These are phyloP conservation scores for Orestias chungarensis DNA, from an alignment of 2,797 vertebrate species.

Conservation along the genomic window DNA sequence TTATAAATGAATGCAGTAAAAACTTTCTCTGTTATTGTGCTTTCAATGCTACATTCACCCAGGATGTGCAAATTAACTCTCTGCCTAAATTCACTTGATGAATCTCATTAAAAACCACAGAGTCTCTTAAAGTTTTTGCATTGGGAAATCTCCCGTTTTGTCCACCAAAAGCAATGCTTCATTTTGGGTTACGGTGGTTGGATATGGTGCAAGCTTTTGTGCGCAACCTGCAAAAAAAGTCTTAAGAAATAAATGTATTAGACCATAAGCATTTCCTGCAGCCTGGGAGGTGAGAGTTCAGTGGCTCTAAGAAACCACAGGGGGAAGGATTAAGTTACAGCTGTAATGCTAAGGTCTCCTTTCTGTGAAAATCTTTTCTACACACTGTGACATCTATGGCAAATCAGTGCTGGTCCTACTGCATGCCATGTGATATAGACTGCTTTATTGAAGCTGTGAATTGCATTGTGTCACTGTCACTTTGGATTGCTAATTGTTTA, in stretches of 20 bases:
- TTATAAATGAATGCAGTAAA: no score
- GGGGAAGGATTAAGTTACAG: slow-evolving; percentile 25
- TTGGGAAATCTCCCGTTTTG: background rate
- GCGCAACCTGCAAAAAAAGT: slow-evolving; percentile 6
- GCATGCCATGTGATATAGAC: slow-evolving; percentile 7
- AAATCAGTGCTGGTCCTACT: slow-evolving; percentile 10
- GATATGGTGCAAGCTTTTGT: background rate
- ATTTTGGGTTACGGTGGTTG: background rate
- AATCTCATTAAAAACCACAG: background rate
- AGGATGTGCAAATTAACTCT: background rate
- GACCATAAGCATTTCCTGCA: slow-evolving; percentile 24
- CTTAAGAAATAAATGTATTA: background rate
- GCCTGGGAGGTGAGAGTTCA: slow-evolving; percentile 1
- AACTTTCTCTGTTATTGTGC: background rate
- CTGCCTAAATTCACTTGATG: background rate
- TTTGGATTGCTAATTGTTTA: background rate
- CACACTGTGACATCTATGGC: slow-evolving; percentile 1
- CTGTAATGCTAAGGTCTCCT: background rate
- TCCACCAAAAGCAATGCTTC: background rate
- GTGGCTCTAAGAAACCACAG: slow-evolving; percentile 15
- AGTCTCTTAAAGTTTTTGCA: background rate
- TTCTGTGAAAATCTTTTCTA: slow-evolving; percentile 1
- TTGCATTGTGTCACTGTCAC: background rate
- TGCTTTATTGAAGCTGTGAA: slow-evolving; percentile 14
- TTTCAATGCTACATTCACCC: background rate